Percentiles rank a stretch among this genome's conserved stretches.
These are phyloP conservation scores for Dorcus parallelipipedus DNA, from an alignment of 2,888 invertebrate genomes.

Conservation along the genomic window DNA sequence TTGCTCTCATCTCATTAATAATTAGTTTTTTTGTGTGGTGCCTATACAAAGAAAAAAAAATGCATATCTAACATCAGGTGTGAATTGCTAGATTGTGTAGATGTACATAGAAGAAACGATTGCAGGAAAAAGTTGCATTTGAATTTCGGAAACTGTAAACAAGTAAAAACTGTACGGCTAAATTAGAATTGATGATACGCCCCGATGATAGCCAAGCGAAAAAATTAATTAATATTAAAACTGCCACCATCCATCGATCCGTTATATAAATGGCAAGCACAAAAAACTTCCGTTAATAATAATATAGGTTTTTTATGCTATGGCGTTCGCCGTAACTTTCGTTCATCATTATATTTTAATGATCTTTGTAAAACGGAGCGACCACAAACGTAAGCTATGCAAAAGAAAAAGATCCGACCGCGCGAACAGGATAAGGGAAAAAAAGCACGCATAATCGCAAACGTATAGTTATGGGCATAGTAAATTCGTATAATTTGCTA, in stretches of 20 bases:
- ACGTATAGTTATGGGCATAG: neutral
- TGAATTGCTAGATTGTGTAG: no score
- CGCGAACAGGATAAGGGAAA: neutral
- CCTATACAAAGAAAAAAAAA: no score
- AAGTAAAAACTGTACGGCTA: no score
- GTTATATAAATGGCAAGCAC: conserved; percentile 3
- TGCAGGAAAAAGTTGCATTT: no score
- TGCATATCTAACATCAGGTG: no score
- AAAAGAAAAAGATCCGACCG: neutral
- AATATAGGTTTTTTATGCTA: neutral
- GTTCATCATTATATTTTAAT: neutral
- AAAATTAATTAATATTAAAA: conserved; percentile 15
- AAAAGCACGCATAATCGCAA: neutral
- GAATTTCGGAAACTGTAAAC: no score
- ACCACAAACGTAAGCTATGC: neutral
- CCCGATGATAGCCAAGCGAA: neutral
- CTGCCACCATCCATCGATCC: conserved; percentile 1
- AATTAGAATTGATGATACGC: no score
- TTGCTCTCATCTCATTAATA: no score
- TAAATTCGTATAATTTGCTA: neutral
- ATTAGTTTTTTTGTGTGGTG: no score
- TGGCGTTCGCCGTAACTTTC: neutral
- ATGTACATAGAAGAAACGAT: no score
- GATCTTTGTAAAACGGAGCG: neutral
- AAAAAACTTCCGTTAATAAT: conserved; percentile 1